Base-by-base conservation (phyloP, 2,797 vertebrate genomes). In the Gallinago solitaria region DNA sequence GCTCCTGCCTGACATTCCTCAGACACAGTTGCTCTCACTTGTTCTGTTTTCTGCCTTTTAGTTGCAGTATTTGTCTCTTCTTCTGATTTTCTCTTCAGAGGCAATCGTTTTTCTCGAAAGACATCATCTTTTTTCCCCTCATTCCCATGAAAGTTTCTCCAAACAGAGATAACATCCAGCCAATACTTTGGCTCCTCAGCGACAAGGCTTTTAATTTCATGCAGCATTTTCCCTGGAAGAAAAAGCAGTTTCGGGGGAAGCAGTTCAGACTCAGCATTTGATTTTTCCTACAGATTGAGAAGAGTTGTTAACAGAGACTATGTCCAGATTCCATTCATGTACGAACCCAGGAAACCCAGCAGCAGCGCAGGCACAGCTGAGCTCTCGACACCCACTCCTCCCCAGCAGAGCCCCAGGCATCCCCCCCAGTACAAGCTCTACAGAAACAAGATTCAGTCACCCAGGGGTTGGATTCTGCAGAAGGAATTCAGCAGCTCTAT, bases 191-290 rank as follows among this genome's bases (percentile, higher is more conserved):
- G 95, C 61, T 98, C 97, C 69, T 97, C 98, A 41, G 96, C 70
- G 87, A 99, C 77, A 87, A 97, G 98, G 86, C 96, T 98, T 95
- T 98, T 98, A 82, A 99, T 96, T 37, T 98, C 76, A 71, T 93
- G 82, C 48, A 97, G 60, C 81, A 96, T 59, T 93, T 93, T 98
- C 73, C 98, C 98, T 98, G 86, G 48, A 92, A 95, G 18, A 75
- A 95, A 90, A 94, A 65, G 9, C 57, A 45, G 32, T 43, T 76
- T 47, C 11, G 2, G 16, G 12, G 50, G 39, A 50, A 47, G 48
- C 4, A 64, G 45, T 24, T 90, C 45, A 65, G 32, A 9, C 56
- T 53, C 6, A 7, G 32, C 17, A 37, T 41, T 45, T 51, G 19
- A 20, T 74, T 51, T 51, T 33, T 59, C 23, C 61, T 64, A 3